phyloP scores from a whole-genome alignment of 2,113 vertebrate species.

The Hippocampus zosterae region DNA sequence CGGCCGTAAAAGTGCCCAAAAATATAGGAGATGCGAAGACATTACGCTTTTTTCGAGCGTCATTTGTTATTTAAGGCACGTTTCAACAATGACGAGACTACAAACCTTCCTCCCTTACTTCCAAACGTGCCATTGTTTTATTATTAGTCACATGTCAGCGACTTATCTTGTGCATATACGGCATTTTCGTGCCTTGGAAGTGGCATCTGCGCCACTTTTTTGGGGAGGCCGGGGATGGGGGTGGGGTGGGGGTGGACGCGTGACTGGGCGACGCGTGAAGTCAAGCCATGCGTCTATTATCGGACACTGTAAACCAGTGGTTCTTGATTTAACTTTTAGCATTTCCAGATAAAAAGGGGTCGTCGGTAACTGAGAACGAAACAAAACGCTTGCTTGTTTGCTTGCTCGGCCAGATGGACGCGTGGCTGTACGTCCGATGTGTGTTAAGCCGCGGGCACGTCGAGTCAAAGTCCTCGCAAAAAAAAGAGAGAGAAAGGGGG shows the following conservation, averaged over 20 bases:
- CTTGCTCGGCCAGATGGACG: constrained; percentile 42
- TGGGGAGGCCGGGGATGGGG: too few species aligned
- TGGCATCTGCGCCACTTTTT: constrained; percentile 16
- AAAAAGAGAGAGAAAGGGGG: background rate
- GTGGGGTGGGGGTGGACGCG: constrained; percentile 3
- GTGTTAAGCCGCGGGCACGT: constrained; percentile 66
- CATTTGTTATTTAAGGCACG: background rate
- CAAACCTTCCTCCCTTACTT: constrained; percentile 11
- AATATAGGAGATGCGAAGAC: constrained; percentile 52
- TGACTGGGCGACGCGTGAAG: constrained; percentile 51
- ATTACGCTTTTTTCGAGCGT: constrained; percentile 21
- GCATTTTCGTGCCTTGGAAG: background rate
- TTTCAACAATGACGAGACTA: constrained; percentile 10
- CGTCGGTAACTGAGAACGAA: constrained; percentile 22
- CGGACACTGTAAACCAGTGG: constrained; percentile 44
- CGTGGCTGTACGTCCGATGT: constrained; percentile 55
- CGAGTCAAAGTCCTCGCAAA: constrained; percentile 45
- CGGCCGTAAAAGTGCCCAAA: constrained; percentile 46
- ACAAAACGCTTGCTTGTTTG: constrained; percentile 10
- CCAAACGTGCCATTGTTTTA: constrained; percentile 19
- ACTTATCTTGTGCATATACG: background rate
- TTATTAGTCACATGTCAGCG: background rate
- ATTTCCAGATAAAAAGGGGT: background rate
- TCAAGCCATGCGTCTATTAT: constrained; percentile 53
- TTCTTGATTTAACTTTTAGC: background rate